Percentiles rank a stretch among this genome's conserved stretches.
phyloP scores from a whole-genome alignment of 2,797 vertebrate species.

The Phaenicophaeus curvirostris region DNA sequence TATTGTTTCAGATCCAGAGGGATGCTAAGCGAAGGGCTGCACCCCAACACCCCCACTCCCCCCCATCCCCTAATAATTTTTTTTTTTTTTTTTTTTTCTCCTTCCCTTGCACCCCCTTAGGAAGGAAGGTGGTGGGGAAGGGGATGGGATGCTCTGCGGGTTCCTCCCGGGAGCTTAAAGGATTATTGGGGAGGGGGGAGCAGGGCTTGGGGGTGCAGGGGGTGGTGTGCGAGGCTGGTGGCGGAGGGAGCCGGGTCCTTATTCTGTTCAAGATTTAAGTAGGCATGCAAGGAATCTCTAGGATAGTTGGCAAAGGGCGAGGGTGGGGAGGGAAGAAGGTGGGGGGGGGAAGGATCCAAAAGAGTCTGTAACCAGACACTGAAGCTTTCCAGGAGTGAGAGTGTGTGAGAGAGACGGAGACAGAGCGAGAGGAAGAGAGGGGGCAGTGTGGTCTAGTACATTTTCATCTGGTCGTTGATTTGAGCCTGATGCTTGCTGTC shows the following conservation, averaged over 20 bases:
- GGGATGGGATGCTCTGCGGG: neutral
- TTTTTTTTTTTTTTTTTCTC: too few species aligned
- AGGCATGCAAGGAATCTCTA: constrained; percentile 77
- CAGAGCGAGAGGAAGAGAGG: constrained; percentile 82
- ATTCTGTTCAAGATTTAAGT: constrained; percentile 74
- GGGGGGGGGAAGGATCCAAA: constrained; percentile 44
- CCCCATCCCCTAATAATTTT: too few species aligned
- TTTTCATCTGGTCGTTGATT: constrained; percentile 88
- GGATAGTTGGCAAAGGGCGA: constrained; percentile 72
- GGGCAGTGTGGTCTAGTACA: constrained; percentile 87
- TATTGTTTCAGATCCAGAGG: constrained; percentile 31
- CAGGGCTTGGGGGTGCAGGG: neutral
- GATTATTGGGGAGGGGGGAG: constrained; percentile 48
- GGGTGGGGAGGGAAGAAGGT: constrained; percentile 33
- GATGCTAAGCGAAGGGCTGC: neutral
- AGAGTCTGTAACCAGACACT: constrained; percentile 78
- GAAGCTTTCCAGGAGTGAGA: constrained; percentile 76
- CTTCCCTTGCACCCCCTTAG: too few species aligned
- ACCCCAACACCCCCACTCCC: too few species aligned
- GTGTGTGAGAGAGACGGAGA: constrained; percentile 81
- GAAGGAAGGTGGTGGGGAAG: too few species aligned
- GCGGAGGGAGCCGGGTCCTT: constrained; percentile 67
- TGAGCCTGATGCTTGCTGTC: constrained; percentile 83
- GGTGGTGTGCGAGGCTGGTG: constrained; percentile 18
- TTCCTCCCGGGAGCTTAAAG: constrained; percentile 7